phyloP scores from a whole-genome alignment of 2,113 vertebrate species.

The Semnornis frantzii region DNA sequence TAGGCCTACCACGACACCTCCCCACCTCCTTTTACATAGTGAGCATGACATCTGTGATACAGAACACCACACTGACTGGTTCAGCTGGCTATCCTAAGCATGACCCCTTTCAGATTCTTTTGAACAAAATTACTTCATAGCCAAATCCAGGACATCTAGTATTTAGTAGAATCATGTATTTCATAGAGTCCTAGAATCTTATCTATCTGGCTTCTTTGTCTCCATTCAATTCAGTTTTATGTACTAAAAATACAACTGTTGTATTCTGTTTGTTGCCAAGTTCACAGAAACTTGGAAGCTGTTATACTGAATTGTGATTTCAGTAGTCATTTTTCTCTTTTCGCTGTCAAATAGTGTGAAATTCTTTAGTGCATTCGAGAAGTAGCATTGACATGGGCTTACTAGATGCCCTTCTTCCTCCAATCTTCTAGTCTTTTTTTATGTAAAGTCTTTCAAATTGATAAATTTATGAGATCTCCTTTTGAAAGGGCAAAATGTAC shows the following conservation, averaged over 20 bases:
- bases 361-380: background rate
- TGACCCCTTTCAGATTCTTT: no score
- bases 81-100: no score
- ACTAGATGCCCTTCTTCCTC: background rate
- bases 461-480: background rate
- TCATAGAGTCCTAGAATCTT: no score
- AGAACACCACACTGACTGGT: no score
- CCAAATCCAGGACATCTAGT: no score
- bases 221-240: background rate
- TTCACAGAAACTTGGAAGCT: background rate
- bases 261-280: background rate
- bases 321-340: background rate
- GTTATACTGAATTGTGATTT: background rate
- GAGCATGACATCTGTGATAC: no score
- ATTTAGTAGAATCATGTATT: no score
- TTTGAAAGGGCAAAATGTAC: background rate
- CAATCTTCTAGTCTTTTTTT: background rate
- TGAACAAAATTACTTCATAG: no score
- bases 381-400: background rate
- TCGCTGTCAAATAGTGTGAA: background rate
- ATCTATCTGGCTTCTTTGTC: background rate
- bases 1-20: no score
- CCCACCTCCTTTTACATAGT: no score
- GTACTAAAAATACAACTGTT: background rate
- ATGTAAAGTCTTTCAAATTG: background rate